These are phyloP conservation scores for Agrilus mali DNA, from an alignment of 2,888 invertebrate species.

Conservation along the genomic window DNA sequence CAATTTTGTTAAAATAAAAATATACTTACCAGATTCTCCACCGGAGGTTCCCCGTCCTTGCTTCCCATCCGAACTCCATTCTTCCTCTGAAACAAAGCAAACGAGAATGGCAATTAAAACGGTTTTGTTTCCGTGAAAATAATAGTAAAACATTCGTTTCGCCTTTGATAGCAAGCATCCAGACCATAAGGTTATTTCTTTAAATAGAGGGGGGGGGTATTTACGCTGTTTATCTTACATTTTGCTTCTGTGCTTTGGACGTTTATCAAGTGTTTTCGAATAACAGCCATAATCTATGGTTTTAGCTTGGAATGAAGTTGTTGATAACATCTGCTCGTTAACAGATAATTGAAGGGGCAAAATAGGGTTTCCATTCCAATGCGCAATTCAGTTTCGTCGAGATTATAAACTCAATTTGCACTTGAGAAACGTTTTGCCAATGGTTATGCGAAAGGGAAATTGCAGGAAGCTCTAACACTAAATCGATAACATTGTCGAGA, in stretches of 20 bases:
- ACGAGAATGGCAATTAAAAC: background rate
- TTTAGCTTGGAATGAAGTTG: background rate
- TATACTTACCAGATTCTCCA: constrained; percentile 31
- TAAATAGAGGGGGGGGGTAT: no score
- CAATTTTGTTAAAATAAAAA: no score
- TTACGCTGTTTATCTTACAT: background rate
- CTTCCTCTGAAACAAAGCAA: constrained; percentile 42
- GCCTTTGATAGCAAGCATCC: no score
- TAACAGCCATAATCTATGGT: background rate
- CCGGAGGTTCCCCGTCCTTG: constrained; percentile 29
- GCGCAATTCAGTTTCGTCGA: background rate
- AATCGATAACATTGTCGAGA: background rate
- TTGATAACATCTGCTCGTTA: background rate
- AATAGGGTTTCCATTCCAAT: background rate
- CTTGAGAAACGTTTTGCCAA: no score
- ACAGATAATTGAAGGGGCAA: background rate
- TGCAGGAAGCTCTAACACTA: background rate
- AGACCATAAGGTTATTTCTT: no score
- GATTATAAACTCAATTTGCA: no score
- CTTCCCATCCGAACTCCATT: constrained; percentile 49
- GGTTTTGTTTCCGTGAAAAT: constrained; percentile 1
- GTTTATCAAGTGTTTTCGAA: background rate
- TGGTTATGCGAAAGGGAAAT: no score
- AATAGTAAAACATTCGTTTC: no score
- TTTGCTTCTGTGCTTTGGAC: background rate